Conservation (phyloP, 2,888 invertebrate genomes). For the Blastobasis lacticolella region DNA sequence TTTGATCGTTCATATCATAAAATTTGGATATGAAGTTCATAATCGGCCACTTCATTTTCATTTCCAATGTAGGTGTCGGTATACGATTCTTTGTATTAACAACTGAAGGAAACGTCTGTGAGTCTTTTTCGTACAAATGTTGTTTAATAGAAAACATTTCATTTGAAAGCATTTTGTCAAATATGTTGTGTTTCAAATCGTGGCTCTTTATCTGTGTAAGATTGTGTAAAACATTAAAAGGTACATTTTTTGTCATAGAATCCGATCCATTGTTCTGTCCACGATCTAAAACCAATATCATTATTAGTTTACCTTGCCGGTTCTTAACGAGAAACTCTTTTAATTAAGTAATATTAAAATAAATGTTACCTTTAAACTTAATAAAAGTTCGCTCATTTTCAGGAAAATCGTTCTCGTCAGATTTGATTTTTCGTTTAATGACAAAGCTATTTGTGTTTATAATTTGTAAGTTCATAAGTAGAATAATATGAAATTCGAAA, state of each 20-base stretch:
- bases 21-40: constrained; percentile 19
- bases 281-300: constrained; percentile 24
- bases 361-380: constrained; percentile 20
- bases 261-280: constrained; percentile 10
- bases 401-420: constrained; percentile 10
- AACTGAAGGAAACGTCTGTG: constrained; percentile 18
- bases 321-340: background rate
- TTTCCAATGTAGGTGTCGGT: constrained; percentile 36
- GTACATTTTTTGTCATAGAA: constrained; percentile 16
- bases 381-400: constrained; percentile 11
- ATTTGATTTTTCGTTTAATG: constrained; percentile 14
- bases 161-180: constrained; percentile 50
- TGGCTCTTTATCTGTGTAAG: constrained; percentile 17
- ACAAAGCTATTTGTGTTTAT: constrained; percentile 24
- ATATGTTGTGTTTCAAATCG: constrained; percentile 43
- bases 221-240: constrained; percentile 24
- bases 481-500: constrained; percentile 45
- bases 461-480: constrained; percentile 30
- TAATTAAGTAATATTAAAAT: background rate
- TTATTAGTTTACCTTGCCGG: background rate
- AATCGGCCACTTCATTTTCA: constrained; percentile 46
- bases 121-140: constrained; percentile 35
- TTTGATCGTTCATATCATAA: constrained; percentile 9
- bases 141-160: constrained; percentile 51
- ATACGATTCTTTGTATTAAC: constrained; percentile 24